Evolutionary conservation across 2,888 invertebrate species (phyloP), one percentile per base, ranked within the genome.

Genomic region (Hirtodrosophila cameraria): DNA sequence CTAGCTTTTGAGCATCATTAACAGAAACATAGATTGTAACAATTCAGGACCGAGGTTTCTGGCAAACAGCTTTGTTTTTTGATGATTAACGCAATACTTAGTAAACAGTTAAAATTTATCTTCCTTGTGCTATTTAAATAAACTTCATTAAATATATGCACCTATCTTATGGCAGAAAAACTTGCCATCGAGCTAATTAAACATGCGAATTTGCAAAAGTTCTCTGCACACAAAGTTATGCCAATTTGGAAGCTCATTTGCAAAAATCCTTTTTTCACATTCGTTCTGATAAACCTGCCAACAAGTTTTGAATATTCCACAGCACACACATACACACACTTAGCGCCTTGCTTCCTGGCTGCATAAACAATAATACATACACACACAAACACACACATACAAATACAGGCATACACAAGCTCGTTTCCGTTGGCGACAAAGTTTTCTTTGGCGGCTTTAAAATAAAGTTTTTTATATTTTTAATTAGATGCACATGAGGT

Each of bases 401-500:
- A 38, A 23, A 28, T 48, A 38, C 7, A 25, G 16, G 15, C 5
- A 30, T 4, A 31, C 12, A 15, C 2, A 3, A 6, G 13, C 50
- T 63, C 52, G 45, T 53, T 84, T 85, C 75, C 79, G 85, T 55
- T 67, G 75, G 80, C 71, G 85, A 80, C 80, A 85, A 80, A 82
- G 59, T 80, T 80, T 84, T 79, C 83, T 80, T 84, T 69, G 80
- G 75, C 82, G 85, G 80, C 86, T 74, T 86, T 86, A 76, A 82
- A 80, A 70, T 82, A 80, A 80, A 80, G 67, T 80, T 82, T 86
- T 81, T 82, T 86, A 82, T 82, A 85, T 82, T 84, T 86, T 82
- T 82, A 82, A 82, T 82, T 83, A 82, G 86, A 80, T 83, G 86
- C 82, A 86, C 84, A 82, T 82, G 81, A 80, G 86, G 73, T 86